Percentiles rank a stretch among this genome's conserved stretches.
Conservation (phyloP, 2,888 invertebrate genomes). For the Elegia similella region DNA sequence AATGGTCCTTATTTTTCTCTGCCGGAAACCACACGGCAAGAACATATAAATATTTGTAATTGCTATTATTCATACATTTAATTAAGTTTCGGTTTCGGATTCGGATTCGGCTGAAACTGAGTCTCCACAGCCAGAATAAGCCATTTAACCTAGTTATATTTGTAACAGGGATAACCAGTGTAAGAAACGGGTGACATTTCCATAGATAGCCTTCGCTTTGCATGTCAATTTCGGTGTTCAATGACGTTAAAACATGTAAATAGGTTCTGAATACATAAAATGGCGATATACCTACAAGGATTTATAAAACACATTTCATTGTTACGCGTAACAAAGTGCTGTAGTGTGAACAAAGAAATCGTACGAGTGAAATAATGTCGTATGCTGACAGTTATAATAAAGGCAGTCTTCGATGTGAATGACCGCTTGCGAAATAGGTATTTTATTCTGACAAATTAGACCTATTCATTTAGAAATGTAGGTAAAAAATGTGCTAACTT, state of each 20-base stretch:
- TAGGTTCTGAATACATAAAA: constrained; percentile 18
- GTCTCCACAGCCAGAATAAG: no score
- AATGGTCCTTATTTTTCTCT: no score
- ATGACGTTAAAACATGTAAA: constrained; percentile 10
- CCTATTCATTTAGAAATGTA: not conserved
- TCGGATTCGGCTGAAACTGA: no score
- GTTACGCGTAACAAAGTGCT: constrained; percentile 37
- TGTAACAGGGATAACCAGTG: no score
- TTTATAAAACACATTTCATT: constrained; percentile 49
- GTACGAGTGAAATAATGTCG: not conserved
- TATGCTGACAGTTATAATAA: not conserved
- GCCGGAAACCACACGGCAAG: no score
- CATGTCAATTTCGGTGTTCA: not conserved
- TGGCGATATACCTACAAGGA: constrained; percentile 33
- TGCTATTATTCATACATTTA: no score
- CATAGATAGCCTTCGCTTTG: not conserved
- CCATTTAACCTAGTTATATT: no score
- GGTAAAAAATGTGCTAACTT: not conserved
- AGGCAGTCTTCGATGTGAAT: not conserved
- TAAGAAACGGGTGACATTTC: not conserved
- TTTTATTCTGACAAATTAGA: not conserved
- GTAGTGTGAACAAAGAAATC: constrained; percentile 4
- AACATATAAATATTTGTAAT: no score
- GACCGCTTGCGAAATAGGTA: not conserved
- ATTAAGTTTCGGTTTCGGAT: no score